A percentile compares a stretch with the other conserved stretches of the same genome.
phyloP scores from a whole-genome alignment of 2,888 invertebrate species.

The Scaptomyza caliginosa region DNA sequence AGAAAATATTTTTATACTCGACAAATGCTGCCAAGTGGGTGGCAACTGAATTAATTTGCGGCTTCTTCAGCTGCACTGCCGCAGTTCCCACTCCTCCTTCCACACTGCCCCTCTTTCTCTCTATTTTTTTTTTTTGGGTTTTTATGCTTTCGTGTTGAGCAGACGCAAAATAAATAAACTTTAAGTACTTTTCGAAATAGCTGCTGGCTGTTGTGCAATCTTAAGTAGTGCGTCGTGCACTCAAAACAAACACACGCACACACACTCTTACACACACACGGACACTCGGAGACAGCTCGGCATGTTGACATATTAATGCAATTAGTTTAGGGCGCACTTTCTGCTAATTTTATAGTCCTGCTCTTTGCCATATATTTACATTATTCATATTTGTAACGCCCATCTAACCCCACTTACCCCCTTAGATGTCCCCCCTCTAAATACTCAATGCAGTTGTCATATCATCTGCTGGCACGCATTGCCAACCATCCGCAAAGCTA shows the following conservation, averaged over 20 bases:
- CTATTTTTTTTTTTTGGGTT: constrained; percentile 31
- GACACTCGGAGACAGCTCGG: constrained; percentile 35
- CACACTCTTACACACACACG: constrained; percentile 29
- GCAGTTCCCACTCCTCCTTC: neutral
- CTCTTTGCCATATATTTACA: constrained; percentile 54
- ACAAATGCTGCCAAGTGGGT: constrained; percentile 72
- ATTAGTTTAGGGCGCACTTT: constrained; percentile 67
- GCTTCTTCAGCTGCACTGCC: constrained; percentile 24
- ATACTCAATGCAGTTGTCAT: constrained; percentile 20
- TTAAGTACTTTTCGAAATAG: constrained; percentile 79
- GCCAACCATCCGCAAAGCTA: neutral
- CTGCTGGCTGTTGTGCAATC: constrained; percentile 76
- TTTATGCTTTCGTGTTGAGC: constrained; percentile 78
- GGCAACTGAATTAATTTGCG: constrained; percentile 78
- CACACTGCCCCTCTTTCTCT: neutral
- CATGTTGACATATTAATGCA: constrained; percentile 80
- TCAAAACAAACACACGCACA: constrained; percentile 36
- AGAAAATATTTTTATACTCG: constrained; percentile 72
- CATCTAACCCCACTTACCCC: neutral
- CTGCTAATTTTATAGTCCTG: constrained; percentile 73
- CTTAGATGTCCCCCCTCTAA: neutral
- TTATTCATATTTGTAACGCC: constrained; percentile 56
- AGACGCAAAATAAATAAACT: constrained; percentile 78
- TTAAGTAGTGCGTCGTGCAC: constrained; percentile 76
- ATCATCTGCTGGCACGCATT: constrained; percentile 27